These are phyloP conservation scores for Myotis davidii DNA, from an alignment of 2,113 vertebrate species.

Conservation along the genomic window DNA sequence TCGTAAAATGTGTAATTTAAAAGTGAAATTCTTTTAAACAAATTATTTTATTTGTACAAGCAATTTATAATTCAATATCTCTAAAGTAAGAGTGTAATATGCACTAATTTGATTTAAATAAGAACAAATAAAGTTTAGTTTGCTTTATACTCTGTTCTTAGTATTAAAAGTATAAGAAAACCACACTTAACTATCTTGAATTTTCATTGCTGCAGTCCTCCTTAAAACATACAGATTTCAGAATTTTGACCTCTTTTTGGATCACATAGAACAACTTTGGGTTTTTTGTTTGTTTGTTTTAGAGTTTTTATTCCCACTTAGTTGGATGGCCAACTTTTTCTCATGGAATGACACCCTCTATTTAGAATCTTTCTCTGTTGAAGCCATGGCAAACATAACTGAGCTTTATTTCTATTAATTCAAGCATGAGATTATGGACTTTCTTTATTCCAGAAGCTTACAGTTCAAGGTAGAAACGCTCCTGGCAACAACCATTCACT, in stretches of 20 bases:
- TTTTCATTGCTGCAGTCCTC: not conserved
- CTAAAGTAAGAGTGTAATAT: constrained; percentile 29
- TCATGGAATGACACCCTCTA: not conserved
- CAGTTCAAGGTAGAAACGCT: not conserved
- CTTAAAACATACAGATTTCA: not conserved
- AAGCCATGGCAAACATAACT: not conserved
- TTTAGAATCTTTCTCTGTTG: not conserved
- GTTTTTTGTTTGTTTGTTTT: not conserved
- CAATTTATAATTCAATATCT: constrained; percentile 30
- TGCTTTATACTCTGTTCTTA: not conserved
- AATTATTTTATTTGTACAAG: not conserved
- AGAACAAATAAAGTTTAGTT: not conserved
- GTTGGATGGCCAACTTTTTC: not conserved
- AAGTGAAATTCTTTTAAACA: not conserved
- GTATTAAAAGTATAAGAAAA: not conserved
- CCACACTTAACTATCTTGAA: constrained; percentile 31
- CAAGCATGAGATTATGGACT: not conserved
- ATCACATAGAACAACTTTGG: not conserved
- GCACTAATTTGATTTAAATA: constrained; percentile 3
- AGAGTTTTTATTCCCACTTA: constrained; percentile 43
- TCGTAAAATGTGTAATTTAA: constrained; percentile 6
- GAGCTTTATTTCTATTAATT: not conserved
- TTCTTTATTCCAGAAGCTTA: not conserved
- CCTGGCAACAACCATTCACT: not conserved
- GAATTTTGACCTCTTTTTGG: constrained; percentile 10